Evolutionary conservation across 2,113 vertebrate genomes (phyloP), one percentile per base, ranked within the genome.

Genomic region (Elephas maximus): DNA sequence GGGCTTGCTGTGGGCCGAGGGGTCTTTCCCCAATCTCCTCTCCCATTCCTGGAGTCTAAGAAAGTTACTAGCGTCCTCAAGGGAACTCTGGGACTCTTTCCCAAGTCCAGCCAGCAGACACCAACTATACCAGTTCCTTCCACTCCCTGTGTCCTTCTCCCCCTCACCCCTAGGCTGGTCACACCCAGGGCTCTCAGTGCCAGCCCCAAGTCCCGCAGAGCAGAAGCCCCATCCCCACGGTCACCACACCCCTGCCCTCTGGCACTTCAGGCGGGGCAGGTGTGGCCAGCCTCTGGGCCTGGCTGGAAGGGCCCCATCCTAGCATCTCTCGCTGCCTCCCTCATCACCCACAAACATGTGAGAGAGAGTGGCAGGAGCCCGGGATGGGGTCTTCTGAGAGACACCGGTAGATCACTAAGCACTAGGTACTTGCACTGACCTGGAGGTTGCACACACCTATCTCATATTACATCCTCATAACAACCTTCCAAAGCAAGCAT

Each of bases 61-160:
- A n/a, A 88, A 62, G 37, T 94, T 83, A 78, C 2, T 12, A 60
- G 44, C 65, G 89, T 82, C 82, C 82, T 93, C 86, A 65, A 0
- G 17, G 63, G 87, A 96, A 77, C 92, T 67, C 77, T 79, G 63
- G 74, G 83, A 74, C 60, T 62, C 73, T 23, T 44, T 91, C 53
- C 73, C 26, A 28, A 1, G 15, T 62, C 67, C 0, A 0, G 69
- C n/a, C 44, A 5, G 62, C 51, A 45, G 84, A 88, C 0, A 9
- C 80, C 93, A 92, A 21, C 17, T 44, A 17, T 5, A 8, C 65
- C 24, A 63, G 88, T 45, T 65, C 82, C 74, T 76, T 71, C 79
- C 83, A 60, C 77, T 90, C 77, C 60, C 71, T 1, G 73, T 0
- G 1, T 30, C 93, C 86, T 45, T 77, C 65, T 83, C 33, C 14